Evolutionary conservation across 1,140 invertebrate species (phyloP), one percentile per base, ranked within the genome.

Genomic region (Trachelipus rathkii): DNA sequence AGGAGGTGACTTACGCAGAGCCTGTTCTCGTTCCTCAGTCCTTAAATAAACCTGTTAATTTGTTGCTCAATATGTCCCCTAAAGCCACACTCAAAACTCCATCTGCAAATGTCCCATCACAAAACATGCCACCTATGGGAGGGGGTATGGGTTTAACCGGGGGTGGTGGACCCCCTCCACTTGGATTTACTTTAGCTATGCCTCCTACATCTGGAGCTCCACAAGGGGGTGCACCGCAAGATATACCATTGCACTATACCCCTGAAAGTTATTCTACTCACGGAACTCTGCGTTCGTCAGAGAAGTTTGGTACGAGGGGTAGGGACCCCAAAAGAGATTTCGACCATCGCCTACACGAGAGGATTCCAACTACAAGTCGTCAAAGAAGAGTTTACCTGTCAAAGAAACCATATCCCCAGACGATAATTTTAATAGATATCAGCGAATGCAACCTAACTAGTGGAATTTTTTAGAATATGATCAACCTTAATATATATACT

Each of bases 351-450:
- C 82, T 81, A 45, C 77, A 83, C 24, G 91, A 80, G 77, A 92
- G 92, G 82, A 94, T 94, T 88, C 92, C 92, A 84, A 94, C 93
- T 82, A 94, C 93, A 79, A 91, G 93, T 92, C 87, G 92, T 94
- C 80, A n/a, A 95, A 95, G 89, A 95, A 95, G 85, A n/a, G 93
- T 95, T 87, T 95, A 95, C 90, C 92, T 95, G 91, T 94, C n/a
- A 92, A 94, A 33, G 33, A 33, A 33, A 33, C 33, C 33, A 1
- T 33, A 3, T 33, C 33, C 33, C 33, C 33, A 33, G 33, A 33
- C 6, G 33, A 33, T n/a, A n/a, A n/a, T 33, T 3, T 33, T 33
- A 33, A 33, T 3, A n/a, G 33, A 33, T 33, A n/a, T n/a, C n/a
- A n/a, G 33, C 1, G 33, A 3, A 3, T 33, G 33, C 33, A 33